phyloP scores from a whole-genome alignment of 2,888 invertebrate species.

The Heliconius ethilla region DNA sequence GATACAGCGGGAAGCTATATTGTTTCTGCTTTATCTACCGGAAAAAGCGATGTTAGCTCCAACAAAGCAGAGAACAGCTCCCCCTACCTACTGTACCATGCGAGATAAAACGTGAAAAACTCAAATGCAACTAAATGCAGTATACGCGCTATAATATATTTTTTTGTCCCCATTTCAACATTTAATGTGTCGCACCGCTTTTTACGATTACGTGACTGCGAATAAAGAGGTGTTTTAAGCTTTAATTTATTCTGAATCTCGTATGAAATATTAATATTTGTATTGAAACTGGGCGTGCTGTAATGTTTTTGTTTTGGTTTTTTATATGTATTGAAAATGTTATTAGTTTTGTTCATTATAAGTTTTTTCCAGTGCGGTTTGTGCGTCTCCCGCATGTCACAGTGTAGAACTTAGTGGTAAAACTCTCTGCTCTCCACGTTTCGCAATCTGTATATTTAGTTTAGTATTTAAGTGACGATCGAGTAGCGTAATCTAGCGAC shows the following conservation, averaged over 20 bases:
- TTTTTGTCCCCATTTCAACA: conserved; percentile 7
- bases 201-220: conserved; percentile 34
- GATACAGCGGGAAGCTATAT: too few species aligned
- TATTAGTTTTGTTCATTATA: background rate
- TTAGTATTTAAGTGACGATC: too few species aligned
- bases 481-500: too few species aligned
- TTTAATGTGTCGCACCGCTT: conserved; percentile 26
- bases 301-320: conserved; percentile 4
- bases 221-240: conserved; percentile 27
- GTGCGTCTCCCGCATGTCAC: too few species aligned
- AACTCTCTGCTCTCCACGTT: too few species aligned
- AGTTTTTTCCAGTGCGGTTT: background rate
- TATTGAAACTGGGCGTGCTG: background rate
- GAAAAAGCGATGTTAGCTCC: too few species aligned
- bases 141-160: background rate
- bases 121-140: conserved; percentile 12
- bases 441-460: too few species aligned
- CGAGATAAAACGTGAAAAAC: background rate
- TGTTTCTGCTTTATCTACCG: too few species aligned
- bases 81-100: too few species aligned
- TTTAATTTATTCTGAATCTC: conserved; percentile 13
- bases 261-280: conserved; percentile 23
- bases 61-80: too few species aligned
- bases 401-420: too few species aligned
- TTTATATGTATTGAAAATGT: background rate